Evolutionary conservation across 1,140 invertebrate species (phyloP).

Genomic region (Zaprionus davidi): DNA sequence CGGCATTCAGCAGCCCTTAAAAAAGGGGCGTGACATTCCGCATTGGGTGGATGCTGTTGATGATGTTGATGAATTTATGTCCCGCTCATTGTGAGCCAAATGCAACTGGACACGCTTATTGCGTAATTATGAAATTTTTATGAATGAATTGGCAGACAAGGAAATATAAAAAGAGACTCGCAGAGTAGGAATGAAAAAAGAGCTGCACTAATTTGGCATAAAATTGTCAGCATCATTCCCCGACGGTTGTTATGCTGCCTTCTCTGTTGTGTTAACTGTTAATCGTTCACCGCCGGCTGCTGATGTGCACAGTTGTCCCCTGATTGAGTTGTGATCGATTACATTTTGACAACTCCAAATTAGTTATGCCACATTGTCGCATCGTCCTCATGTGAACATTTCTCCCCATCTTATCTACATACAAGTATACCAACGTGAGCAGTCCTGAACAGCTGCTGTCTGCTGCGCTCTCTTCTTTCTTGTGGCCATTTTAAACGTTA

Average conservation of each 20-base stretch:
- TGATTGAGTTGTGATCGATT: slow-evolving; percentile 83
- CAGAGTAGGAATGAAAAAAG: slow-evolving; percentile 46
- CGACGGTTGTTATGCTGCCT: slow-evolving; percentile 1
- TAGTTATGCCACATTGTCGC: slow-evolving; percentile 64
- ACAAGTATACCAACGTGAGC: not conserved
- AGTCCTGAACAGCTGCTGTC: not conserved
- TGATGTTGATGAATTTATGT: slow-evolving; percentile 75
- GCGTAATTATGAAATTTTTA: slow-evolving; percentile 82
- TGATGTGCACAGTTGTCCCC: slow-evolving; percentile 52
- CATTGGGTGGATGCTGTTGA: slow-evolving; percentile 50
- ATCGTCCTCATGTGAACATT: slow-evolving; percentile 46
- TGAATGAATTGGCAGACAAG: slow-evolving; percentile 52
- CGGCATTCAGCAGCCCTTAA: slow-evolving; percentile 21
- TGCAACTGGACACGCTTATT: slow-evolving; percentile 78
- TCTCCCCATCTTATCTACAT: slow-evolving; percentile 19
- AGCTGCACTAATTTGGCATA: slow-evolving; percentile 78
- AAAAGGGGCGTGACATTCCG: slow-evolving; percentile 61
- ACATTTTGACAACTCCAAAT: slow-evolving; percentile 79
- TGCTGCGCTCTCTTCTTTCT: not conserved
- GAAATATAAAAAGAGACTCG: slow-evolving; percentile 2
- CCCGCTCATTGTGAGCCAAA: slow-evolving; percentile 39
- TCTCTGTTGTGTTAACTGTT: not conserved
- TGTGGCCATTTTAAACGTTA: not conserved
- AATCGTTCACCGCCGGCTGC: slow-evolving; percentile 24
- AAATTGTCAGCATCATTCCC: slow-evolving; percentile 62